These are phyloP conservation scores for Nemopilema nomurai DNA, from an alignment of 30 jellyfish, hydroid and myxozoan genomes.

Conservation along the genomic window DNA sequence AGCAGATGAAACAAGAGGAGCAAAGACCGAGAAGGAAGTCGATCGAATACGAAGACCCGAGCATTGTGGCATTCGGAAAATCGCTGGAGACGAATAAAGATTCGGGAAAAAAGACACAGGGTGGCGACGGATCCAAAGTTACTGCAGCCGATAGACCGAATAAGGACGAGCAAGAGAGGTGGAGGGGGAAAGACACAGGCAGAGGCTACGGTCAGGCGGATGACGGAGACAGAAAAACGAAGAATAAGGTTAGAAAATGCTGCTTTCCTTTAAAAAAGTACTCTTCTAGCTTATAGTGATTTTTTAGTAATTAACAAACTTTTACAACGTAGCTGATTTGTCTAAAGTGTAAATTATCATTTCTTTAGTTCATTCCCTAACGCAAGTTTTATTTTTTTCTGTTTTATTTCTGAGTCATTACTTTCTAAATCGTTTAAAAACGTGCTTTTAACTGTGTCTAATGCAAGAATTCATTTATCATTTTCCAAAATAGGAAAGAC, in stretches of 20 bases:
- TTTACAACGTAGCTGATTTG: too few species aligned
- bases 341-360: too few species aligned
- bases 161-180: slow-evolving; percentile 32
- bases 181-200: slow-evolving; percentile 15
- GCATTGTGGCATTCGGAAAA: slow-evolving; percentile 62
- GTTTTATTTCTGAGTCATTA: too few species aligned
- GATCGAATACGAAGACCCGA: slow-evolving; percentile 72
- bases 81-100: slow-evolving; percentile 25
- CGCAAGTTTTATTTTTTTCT: too few species aligned
- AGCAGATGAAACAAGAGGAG: slow-evolving; percentile 35
- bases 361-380: too few species aligned
- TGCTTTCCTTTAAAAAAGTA: too few species aligned
- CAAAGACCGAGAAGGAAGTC: slow-evolving; percentile 45
- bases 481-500: slow-evolving; percentile 31
- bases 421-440: too few species aligned
- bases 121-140: neutral
- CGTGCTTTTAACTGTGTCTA: too few species aligned
- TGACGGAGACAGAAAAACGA: slow-evolving; percentile 42
- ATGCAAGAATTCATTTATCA: neutral
- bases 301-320: too few species aligned
- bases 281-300: too few species aligned
- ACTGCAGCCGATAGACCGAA: slow-evolving; percentile 12
- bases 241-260: slow-evolving; percentile 26
- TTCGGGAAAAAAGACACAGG: neutral
- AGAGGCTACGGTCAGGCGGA: slow-evolving; percentile 6